A percentile compares a stretch with the other conserved stretches of the same genome.
phyloP scores from a whole-genome alignment of 2,888 invertebrate species.

The Schizaphis graminum region DNA sequence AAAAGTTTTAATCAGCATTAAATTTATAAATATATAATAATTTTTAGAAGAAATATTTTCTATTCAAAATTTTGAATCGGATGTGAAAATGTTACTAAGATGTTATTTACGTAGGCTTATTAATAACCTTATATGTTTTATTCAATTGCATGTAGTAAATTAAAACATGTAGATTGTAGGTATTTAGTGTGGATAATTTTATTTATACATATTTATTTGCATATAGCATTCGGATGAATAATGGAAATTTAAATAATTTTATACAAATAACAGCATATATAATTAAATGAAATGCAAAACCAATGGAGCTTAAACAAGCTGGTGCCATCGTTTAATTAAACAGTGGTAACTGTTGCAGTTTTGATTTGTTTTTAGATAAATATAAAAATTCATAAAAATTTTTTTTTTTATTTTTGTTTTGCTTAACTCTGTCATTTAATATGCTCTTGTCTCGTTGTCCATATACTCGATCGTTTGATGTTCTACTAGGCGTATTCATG shows the following conservation, averaged over 20 bases:
- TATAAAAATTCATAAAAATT: neutral
- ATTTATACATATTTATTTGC: neutral
- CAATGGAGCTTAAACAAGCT: slow-evolving; percentile 45
- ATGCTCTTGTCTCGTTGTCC: neutral
- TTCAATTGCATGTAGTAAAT: neutral
- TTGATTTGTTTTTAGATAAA: slow-evolving; percentile 9
- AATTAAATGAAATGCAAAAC: slow-evolving; percentile 37
- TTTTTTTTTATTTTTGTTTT: neutral
- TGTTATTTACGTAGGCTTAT: neutral
- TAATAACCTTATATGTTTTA: neutral
- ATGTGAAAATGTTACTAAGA: neutral
- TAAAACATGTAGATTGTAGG: neutral
- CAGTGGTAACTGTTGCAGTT: neutral
- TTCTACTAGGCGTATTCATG: neutral
- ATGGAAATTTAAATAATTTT: slow-evolving; percentile 24
- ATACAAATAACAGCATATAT: neutral
- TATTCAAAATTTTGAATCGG: neutral
- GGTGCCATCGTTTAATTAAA: slow-evolving; percentile 41
- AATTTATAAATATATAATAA: neutral
- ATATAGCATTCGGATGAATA: neutral
- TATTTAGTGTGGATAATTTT: neutral
- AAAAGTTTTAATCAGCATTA: neutral
- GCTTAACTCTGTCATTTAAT: neutral
- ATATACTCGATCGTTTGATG: neutral
- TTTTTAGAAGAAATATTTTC: neutral